A percentile compares a stretch with the other conserved stretches of the same genome.
Conservation (phyloP, 2,888 invertebrate genomes). For the Carterocephalus palaemon region DNA sequence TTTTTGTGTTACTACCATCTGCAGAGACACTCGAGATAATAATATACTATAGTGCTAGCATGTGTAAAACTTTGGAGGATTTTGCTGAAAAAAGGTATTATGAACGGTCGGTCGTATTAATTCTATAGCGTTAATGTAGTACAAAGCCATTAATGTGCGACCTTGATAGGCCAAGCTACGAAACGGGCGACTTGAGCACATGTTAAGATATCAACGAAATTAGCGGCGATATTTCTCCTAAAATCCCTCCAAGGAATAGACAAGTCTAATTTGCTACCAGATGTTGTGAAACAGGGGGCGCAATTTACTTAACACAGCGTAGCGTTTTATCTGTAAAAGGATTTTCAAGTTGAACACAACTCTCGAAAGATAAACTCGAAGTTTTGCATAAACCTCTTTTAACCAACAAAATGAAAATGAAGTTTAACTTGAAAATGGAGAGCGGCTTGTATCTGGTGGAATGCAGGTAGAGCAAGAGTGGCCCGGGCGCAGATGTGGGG, state of each 20-base stretch:
- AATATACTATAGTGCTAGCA: constrained; percentile 38
- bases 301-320: neutral
- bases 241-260: constrained; percentile 35
- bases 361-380: neutral
- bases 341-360: neutral
- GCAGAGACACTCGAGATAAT: constrained; percentile 39
- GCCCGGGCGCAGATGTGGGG: constrained; percentile 66
- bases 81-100: constrained; percentile 36
- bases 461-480: constrained; percentile 64
- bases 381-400: constrained; percentile 1
- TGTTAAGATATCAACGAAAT: constrained; percentile 60
- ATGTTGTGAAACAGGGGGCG: neutral
- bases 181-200: constrained; percentile 57
- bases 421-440: constrained; percentile 23
- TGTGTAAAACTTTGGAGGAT: constrained; percentile 35
- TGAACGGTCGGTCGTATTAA: constrained; percentile 37
- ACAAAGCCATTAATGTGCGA: constrained; percentile 61
- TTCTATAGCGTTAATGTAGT: constrained; percentile 49
- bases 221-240: constrained; percentile 58
- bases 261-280: constrained; percentile 34
- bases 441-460: constrained; percentile 51
- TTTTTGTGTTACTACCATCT: constrained; percentile 37
- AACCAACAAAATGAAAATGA: constrained; percentile 1
- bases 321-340: neutral
- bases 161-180: constrained; percentile 66